These are phyloP conservation scores for Crotalus helleri DNA, from an alignment of 2,113 vertebrate species.

Conservation along the genomic window DNA sequence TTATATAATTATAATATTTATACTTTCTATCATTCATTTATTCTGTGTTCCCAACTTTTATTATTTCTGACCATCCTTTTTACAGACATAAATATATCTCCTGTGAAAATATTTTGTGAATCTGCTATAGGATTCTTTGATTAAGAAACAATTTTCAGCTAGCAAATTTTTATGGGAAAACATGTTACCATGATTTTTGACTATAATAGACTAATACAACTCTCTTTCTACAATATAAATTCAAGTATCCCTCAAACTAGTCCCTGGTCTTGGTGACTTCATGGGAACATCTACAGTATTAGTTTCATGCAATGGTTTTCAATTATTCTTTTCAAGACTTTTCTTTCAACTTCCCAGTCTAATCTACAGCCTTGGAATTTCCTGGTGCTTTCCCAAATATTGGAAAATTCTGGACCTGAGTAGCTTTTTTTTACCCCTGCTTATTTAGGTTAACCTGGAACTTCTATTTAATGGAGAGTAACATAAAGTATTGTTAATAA, in stretches of 20 bases:
- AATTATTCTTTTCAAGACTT: neutral
- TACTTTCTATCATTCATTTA: neutral
- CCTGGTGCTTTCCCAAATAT: neutral
- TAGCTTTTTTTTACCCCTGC: neutral
- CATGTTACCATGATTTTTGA: neutral
- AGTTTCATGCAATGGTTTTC: neutral
- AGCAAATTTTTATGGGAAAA: neutral
- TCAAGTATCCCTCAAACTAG: neutral
- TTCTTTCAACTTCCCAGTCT: neutral
- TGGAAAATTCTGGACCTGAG: neutral
- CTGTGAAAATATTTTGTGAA: neutral
- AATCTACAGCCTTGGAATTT: neutral
- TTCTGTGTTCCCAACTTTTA: neutral
- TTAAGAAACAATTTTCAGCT: neutral
- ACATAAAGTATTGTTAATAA: neutral
- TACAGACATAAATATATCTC: neutral
- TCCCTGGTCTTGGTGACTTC: neutral
- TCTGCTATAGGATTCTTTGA: neutral
- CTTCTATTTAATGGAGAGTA: neutral
- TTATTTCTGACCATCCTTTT: neutral
- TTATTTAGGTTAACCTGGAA: neutral
- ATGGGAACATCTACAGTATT: neutral
- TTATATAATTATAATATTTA: neutral
- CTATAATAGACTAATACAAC: neutral
- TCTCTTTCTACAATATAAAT: neutral